Percentiles rank a stretch among this genome's conserved stretches.
These are phyloP conservation scores for Dasyprocta punctata DNA, from an alignment of 2,113 vertebrate genomes.

Conservation along the genomic window DNA sequence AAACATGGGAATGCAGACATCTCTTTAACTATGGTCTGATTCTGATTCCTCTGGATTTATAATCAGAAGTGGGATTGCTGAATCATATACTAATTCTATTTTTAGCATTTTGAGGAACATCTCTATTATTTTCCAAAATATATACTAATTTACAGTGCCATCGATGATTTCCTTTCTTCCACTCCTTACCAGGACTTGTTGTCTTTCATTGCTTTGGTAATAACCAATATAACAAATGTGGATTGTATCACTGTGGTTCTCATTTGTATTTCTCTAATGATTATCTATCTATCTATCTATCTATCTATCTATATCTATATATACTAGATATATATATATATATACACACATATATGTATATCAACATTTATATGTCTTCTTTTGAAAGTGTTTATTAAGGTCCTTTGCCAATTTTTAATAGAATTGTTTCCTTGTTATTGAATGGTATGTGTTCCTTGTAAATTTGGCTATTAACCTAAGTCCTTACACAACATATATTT, in stretches of 20 bases:
- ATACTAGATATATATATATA: too few species aligned
- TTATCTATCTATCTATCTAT: too few species aligned
- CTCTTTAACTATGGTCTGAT: neutral
- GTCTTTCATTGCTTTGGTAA: neutral
- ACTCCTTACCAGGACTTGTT: neutral
- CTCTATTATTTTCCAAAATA: neutral
- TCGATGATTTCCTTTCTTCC: neutral
- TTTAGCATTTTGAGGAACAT: neutral
- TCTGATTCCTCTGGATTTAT: neutral
- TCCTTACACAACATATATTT: neutral
- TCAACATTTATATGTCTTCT: neutral
- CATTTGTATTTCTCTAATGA: neutral
- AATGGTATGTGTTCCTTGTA: neutral
- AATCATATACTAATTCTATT: neutral
- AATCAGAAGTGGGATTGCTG: neutral
- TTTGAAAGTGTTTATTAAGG: neutral
- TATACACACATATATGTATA: too few species aligned
- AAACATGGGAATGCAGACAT: neutral
- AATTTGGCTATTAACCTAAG: neutral
- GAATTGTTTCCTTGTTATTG: too few species aligned
- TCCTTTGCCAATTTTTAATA: neutral
- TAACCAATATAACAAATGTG: neutral
- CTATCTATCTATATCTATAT: too few species aligned
- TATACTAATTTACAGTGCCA: neutral
- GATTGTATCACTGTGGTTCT: neutral